phyloP scores from a whole-genome alignment of 2,113 vertebrate species.

The Nycticebus coucang region DNA sequence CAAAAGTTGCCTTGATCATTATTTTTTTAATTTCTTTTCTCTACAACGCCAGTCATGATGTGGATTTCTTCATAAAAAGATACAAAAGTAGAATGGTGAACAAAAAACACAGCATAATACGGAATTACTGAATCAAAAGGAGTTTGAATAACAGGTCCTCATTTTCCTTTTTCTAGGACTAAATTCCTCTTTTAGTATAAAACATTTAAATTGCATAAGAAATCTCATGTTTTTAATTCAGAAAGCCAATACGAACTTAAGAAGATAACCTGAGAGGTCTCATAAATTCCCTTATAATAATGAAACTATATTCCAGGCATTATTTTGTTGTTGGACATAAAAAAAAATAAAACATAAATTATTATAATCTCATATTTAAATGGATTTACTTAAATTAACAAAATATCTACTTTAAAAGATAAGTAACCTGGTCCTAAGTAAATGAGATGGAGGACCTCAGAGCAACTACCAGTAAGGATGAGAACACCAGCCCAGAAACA shows the following conservation, averaged over 20 bases:
- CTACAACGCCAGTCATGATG: neutral
- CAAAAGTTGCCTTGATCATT: neutral
- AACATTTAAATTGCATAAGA: neutral
- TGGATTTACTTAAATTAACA: neutral
- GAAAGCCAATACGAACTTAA: neutral
- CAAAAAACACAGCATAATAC: neutral
- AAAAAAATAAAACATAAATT: neutral
- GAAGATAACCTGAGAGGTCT: neutral
- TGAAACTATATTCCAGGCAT: neutral
- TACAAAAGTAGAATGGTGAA: neutral
- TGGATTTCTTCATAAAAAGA: neutral
- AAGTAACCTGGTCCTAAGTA: neutral
- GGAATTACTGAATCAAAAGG: neutral
- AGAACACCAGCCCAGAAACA: neutral
- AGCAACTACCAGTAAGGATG: neutral
- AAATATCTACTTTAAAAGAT: neutral
- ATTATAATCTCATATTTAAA: neutral
- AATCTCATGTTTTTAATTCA: neutral
- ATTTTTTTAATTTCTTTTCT: neutral
- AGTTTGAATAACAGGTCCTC: neutral
- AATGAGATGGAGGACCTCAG: neutral
- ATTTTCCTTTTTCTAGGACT: neutral
- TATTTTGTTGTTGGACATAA: neutral
- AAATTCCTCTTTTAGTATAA: neutral
- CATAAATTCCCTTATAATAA: neutral